Percentiles rank a stretch among this genome's conserved stretches.
phyloP scores from a whole-genome alignment of 2,888 invertebrate species.

The Drosophila nigricruria region DNA sequence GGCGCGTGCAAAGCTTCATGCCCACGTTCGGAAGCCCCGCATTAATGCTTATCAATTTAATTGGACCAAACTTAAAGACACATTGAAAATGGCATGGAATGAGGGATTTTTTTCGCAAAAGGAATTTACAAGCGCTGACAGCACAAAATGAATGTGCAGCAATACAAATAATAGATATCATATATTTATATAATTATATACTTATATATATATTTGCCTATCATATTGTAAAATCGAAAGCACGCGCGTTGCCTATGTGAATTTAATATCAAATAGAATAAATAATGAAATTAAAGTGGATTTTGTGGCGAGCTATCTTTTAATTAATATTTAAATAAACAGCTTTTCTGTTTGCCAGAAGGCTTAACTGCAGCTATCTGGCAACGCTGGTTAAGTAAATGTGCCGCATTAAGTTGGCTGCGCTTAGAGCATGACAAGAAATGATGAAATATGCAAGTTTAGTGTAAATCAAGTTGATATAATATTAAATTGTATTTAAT shows the following conservation, averaged over 20 bases:
- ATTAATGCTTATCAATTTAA: slow-evolving; percentile 59
- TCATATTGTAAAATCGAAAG: neutral
- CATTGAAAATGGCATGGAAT: neutral
- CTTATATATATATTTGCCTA: neutral
- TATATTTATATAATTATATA: neutral
- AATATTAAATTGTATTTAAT: neutral
- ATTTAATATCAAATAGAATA: slow-evolving; percentile 5
- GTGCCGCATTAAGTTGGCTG: slow-evolving; percentile 2
- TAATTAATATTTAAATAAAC: slow-evolving; percentile 5
- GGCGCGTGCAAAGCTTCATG: slow-evolving; percentile 45
- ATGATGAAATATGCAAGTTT: neutral
- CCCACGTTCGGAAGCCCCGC: slow-evolving; percentile 19
- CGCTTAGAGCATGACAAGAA: neutral
- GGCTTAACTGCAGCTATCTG: neutral
- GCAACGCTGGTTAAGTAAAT: neutral
- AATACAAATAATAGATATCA: slow-evolving; percentile 24
- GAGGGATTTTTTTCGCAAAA: slow-evolving; percentile 25
- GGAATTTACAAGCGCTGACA: slow-evolving; percentile 41
- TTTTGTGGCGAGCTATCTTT: slow-evolving; percentile 4
- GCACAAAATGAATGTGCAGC: slow-evolving; percentile 49
- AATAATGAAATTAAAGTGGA: slow-evolving; percentile 3
- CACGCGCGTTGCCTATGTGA: neutral
- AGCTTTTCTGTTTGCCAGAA: neutral
- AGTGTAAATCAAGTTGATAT: neutral
- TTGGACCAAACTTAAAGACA: slow-evolving; percentile 38